Conservation (phyloP, 2,797 vertebrate species). For the Cichlasoma orientale region DNA sequence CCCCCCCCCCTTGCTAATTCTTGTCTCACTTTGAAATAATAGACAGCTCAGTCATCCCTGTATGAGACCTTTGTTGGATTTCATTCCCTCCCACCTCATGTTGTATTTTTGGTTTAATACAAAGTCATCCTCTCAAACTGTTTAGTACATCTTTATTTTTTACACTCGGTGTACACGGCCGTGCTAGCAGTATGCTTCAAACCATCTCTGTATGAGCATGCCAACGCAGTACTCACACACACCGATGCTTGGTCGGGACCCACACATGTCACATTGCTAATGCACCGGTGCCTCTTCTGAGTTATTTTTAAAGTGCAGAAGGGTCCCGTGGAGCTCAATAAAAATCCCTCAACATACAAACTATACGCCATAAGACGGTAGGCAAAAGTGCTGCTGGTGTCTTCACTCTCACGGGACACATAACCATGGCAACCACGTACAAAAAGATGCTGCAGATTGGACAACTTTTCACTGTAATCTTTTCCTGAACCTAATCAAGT, state of each 20-base stretch:
- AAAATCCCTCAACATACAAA: neutral
- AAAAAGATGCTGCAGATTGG: neutral
- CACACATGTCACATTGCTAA: neutral
- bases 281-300: neutral
- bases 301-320: neutral
- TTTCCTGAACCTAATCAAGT: neutral
- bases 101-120: neutral
- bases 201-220: neutral
- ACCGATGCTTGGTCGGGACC: neutral
- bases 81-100: neutral
- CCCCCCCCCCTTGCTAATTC: neutral
- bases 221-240: neutral
- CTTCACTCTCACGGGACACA: neutral
- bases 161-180: neutral
- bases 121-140: neutral
- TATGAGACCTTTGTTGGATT: neutral
- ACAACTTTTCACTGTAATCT: neutral
- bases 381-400: neutral
- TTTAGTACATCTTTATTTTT: neutral
- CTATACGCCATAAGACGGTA: no score
- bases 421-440: fast-evolving
- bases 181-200: neutral
- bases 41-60: neutral
- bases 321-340: neutral
- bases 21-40: constrained; percentile 11